Conservation (phyloP, 1,140 invertebrate genomes). For the Drosophila triauraria region DNA sequence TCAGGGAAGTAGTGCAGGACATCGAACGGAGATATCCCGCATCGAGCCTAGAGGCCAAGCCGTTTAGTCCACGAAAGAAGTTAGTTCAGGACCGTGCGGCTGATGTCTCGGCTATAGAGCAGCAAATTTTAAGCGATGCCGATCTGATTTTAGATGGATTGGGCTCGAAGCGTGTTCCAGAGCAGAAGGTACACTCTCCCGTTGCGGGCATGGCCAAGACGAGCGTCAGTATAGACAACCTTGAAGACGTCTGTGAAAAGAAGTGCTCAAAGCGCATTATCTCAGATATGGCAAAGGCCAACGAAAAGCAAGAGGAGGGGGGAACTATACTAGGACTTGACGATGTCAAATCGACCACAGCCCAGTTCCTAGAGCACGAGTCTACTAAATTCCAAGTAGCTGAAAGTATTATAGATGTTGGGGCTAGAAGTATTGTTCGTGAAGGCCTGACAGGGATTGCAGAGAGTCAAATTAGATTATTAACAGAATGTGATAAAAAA, state of each 20-base stretch:
- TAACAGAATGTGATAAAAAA: slow-evolving; percentile 53
- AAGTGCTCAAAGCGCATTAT: slow-evolving; percentile 69
- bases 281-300: slow-evolving; percentile 52
- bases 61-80: slow-evolving; percentile 71
- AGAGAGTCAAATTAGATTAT: slow-evolving; percentile 38
- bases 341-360: slow-evolving; percentile 42
- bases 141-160: slow-evolving; percentile 69
- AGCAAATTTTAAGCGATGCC: slow-evolving; percentile 71
- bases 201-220: slow-evolving; percentile 30
- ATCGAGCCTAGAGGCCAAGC: slow-evolving; percentile 63
- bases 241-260: slow-evolving; percentile 62
- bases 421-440: slow-evolving; percentile 29
- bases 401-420: slow-evolving; percentile 48
- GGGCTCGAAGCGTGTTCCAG: slow-evolving; percentile 11
- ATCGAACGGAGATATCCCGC: slow-evolving; percentile 67
- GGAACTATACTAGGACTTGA: not conserved
- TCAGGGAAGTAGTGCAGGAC: slow-evolving; percentile 72
- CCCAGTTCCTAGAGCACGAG: slow-evolving; percentile 63
- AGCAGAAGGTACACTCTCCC: slow-evolving; percentile 48
- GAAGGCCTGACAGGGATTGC: slow-evolving; percentile 13
- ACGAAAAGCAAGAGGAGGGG: slow-evolving; percentile 27
- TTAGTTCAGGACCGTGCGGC: slow-evolving; percentile 36
- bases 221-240: slow-evolving; percentile 52
- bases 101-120: slow-evolving; percentile 64
- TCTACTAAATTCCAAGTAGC: slow-evolving; percentile 22